A percentile compares a stretch with the other conserved stretches of the same genome.
Evolutionary conservation across 2,888 invertebrate species (phyloP).

Genomic region (Melieria picta): DNA sequence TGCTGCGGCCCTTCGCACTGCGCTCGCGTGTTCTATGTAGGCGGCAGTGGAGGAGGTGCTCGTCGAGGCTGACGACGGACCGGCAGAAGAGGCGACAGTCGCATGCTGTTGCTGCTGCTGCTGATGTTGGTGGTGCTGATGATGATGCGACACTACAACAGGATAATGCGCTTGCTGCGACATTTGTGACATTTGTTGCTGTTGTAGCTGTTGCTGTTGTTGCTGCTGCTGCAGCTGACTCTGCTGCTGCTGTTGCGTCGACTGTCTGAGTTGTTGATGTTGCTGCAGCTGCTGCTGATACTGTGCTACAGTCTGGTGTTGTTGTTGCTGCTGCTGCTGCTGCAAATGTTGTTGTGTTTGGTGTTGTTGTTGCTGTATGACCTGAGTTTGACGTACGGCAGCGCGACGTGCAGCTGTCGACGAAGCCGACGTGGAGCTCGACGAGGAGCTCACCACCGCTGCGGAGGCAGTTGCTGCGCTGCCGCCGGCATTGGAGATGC

Average conservation of each 20-base stretch:
- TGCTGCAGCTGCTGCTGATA: conserved; percentile 49
- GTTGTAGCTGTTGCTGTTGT: conserved; percentile 54
- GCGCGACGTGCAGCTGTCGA: conserved; percentile 50
- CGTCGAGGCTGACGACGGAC: conserved; percentile 44
- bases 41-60: conserved; percentile 23
- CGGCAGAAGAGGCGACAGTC: conserved; percentile 43
- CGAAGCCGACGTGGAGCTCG: conserved; percentile 55
- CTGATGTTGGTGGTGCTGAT: conserved; percentile 50
- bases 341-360: conserved; percentile 43
- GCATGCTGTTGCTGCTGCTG: conserved; percentile 50
- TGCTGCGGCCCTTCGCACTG: conserved; percentile 44
- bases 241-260: conserved; percentile 54
- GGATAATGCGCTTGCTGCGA: conserved; percentile 63
- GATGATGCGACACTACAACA: conserved; percentile 44
- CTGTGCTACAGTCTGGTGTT: conserved; percentile 51
- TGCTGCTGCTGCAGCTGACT: conserved; percentile 53
- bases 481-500: conserved; percentile 32
- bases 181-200: conserved; percentile 63
- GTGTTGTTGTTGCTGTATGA: conserved; percentile 43
- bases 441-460: conserved; percentile 20
- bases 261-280: conserved; percentile 46
- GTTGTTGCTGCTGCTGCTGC: conserved; percentile 46
- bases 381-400: conserved; percentile 47
- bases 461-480: conserved; percentile 51
- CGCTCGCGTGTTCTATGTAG: conserved; percentile 39